Base-by-base conservation (phyloP, 2,888 invertebrate genomes). In the Villa cingulata region DNA sequence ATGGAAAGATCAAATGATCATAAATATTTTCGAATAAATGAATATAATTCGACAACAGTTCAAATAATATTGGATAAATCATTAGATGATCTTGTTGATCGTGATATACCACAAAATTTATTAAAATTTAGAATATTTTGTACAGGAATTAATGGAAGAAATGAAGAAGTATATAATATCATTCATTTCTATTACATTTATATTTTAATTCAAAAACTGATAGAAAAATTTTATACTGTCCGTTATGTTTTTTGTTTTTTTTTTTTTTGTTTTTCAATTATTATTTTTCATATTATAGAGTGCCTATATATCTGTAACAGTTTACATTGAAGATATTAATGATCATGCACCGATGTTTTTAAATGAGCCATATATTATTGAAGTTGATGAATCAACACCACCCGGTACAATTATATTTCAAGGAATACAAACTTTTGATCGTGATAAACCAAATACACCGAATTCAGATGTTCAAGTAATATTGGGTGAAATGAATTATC, bases 311-410 rank as follows among this genome's bases (percentile, higher is more conserved):
- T 85, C 86, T 2, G 82, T 88, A 53, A 89, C 88, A 5, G 86
- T 89, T 6, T 89, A 89, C 65, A 84, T 90, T 7, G 88, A 89
- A 66, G 89, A 90, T 62, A 76, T 89, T 38, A 90, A 90, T 61
- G 88, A 89, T 68, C 86, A 89, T 65, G 74, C 80, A 2, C 88
- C 88, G 0, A 72, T 76, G 59, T 89, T 89, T 65, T 65, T 81
- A 41, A 82, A 83, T 52, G 78, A 83, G 1, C 89, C 89, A 1
- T 90, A 90, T 62, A 73, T 78, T 44, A 74, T 88, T 9, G 77
- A 79, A 38, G 85, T 90, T 17, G 86, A 87, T 56, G 88, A 88
- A 65, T 74, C 86, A 18, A 86, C 86, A 5, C 82, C 86, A 37
- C 55, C 63, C 0, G 89, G 88, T 48, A 72, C 86, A 51, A 86